These are phyloP conservation scores for Anoura caudifer DNA, from an alignment of 2,113 vertebrate species.

Conservation along the genomic window DNA sequence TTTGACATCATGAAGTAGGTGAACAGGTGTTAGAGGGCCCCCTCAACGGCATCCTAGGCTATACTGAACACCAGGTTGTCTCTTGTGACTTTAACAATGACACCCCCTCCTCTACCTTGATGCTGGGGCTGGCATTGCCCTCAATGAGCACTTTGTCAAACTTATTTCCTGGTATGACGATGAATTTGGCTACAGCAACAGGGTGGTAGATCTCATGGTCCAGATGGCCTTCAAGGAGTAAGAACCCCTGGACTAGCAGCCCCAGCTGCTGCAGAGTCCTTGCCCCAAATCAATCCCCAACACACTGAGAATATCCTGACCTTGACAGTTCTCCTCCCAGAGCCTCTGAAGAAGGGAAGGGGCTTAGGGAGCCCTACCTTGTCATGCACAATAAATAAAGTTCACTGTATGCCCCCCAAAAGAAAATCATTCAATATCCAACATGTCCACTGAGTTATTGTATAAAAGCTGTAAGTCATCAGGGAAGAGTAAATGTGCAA, in stretches of 20 bases:
- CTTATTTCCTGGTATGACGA: background rate
- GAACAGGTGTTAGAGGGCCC: background rate
- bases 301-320: background rate
- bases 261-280: background rate
- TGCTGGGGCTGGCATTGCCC: background rate
- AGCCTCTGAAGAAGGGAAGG: background rate
- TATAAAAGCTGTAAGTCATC: constrained; percentile 65
- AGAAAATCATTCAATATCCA: constrained; percentile 43
- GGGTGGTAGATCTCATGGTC: background rate
- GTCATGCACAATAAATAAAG: background rate
- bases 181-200: background rate
- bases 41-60: background rate
- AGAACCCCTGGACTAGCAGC: background rate
- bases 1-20: background rate
- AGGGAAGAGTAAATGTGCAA: constrained; percentile 55
- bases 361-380: background rate
- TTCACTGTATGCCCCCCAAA: background rate
- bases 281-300: background rate
- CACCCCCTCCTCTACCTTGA: background rate
- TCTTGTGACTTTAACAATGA: background rate
- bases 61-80: background rate
- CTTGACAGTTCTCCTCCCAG: background rate
- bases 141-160: background rate
- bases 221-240: background rate
- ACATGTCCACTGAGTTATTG: constrained; percentile 57